These are phyloP conservation scores for Fundulus diaphanus DNA, from an alignment of 2,797 vertebrate genomes.

Conservation along the genomic window DNA sequence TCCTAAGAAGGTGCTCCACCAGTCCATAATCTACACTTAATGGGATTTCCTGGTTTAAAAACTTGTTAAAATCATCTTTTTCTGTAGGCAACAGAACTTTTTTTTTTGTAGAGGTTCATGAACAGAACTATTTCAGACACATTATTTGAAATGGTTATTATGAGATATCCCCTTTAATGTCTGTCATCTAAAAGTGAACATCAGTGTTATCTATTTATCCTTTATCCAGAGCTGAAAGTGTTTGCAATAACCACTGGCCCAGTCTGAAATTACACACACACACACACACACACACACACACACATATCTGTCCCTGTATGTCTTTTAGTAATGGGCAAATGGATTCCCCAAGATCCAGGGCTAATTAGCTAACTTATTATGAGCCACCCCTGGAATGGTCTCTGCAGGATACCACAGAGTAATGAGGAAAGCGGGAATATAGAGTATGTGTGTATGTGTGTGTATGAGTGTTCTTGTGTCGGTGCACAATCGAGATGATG, in stretches of 20 bases:
- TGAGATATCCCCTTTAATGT: conserved; percentile 30
- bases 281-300: conserved; percentile 27
- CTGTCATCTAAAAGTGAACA: conserved; percentile 25
- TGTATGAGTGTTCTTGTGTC: conserved; percentile 15
- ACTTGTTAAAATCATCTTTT: background rate
- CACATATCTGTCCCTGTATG: conserved; percentile 43
- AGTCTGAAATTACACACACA: conserved; percentile 44
- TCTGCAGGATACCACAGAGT: conserved; percentile 23
- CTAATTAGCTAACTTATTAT: conserved; percentile 37
- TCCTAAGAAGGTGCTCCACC: background rate
- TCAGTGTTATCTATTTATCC: conserved; percentile 25
- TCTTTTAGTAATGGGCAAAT: conserved; percentile 34
- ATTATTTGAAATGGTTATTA: conserved; percentile 5
- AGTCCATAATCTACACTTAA: background rate
- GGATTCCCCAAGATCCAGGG: conserved; percentile 61
- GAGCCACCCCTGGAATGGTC: conserved; percentile 30
- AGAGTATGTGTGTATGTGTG: conserved; percentile 5
- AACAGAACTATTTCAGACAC: background rate
- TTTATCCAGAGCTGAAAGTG: conserved; percentile 46
- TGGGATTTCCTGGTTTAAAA: background rate
- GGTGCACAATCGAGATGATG: background rate
- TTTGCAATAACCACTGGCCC: conserved; percentile 56
- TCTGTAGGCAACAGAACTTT: conserved; percentile 3
- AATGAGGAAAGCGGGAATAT: conserved; percentile 7
- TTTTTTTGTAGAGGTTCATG: conserved; percentile 4